Evolutionary conservation across 1,140 invertebrate species (phyloP), one percentile per base, ranked within the genome.

Genomic region (Lordiphosa collinella): DNA sequence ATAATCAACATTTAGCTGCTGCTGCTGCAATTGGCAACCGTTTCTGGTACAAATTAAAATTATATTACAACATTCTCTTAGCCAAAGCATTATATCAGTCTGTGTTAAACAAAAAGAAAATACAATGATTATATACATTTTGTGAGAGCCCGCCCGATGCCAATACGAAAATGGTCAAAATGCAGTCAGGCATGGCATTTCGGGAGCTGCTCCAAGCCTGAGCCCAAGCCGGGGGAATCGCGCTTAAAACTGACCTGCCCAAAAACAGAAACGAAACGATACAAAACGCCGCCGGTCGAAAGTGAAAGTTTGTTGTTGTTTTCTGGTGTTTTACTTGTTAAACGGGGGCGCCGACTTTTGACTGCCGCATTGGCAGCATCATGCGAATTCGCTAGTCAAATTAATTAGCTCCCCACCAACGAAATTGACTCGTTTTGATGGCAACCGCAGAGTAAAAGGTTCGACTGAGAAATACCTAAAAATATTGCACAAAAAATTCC

Each of bases 21-120:
- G 54, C 76, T 61, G 60, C 56, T 36, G 54, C 76, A 80, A 82
- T 80, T 80, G 75, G 76, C 76, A 80, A 76, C 66, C 76, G 82
- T 80, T 80, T 82, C 75, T 80, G 75, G 71, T 80, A 80, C 76
- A 80, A 80, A 80, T 82, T 70, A 80, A 80, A 82, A 82, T 71
- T 70, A 71, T 70, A 82, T 80, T 80, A 82, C 75, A 80, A 82
- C 75, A 80, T 75, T 80, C 59, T 71, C 64, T 62, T 70, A 62
- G 76, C 62, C 69, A 68, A 44, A 56, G 41, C 38, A 41, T 57
- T 57, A 57, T 50, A 41, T 57, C 46, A 57, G 54, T 49, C 11
- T n/a, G 46, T n/a, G 46, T 32, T 50, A 41, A 41, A 37, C 48
- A 66, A 57, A 60, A 55, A 40, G 37, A 60, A 54, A 63, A 66